Conservation (phyloP, 2,113 vertebrate genomes). For the Albula glossodonta region DNA sequence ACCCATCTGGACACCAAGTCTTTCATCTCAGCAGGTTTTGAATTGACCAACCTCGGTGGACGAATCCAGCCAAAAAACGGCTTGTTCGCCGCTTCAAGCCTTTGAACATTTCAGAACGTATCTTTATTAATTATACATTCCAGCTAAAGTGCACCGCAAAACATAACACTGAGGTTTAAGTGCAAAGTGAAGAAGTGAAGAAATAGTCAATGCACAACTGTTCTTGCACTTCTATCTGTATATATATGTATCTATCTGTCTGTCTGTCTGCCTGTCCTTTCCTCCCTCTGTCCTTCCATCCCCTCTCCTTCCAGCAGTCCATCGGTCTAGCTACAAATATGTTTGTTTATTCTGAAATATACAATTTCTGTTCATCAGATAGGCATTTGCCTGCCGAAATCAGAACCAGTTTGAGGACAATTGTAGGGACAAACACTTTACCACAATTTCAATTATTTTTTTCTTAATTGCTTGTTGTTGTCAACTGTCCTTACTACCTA, state of each 20-base stretch:
- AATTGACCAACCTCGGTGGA: constrained; percentile 37
- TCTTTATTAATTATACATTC: constrained; percentile 43
- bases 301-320: too few species aligned
- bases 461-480: too few species aligned
- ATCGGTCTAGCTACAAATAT: too few species aligned
- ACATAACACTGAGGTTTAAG: not conserved
- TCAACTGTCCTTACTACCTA: too few species aligned
- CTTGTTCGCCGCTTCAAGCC: constrained; percentile 28
- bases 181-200: not conserved
- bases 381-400: too few species aligned
- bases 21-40: constrained; percentile 38
- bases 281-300: too few species aligned
- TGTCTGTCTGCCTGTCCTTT: too few species aligned
- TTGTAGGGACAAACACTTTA: too few species aligned
- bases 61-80: constrained; percentile 29
- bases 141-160: constrained; percentile 35
- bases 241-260: not conserved
- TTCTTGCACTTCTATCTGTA: not conserved
- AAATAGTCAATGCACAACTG: not conserved
- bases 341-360: too few species aligned
- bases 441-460: too few species aligned
- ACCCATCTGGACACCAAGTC: constrained; percentile 34
- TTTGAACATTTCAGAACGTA: constrained; percentile 38
- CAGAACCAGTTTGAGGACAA: too few species aligned
- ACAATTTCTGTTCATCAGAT: too few species aligned